These are phyloP conservation scores for Drosophila villosipedis DNA, from an alignment of 2,888 invertebrate species.

Conservation along the genomic window DNA sequence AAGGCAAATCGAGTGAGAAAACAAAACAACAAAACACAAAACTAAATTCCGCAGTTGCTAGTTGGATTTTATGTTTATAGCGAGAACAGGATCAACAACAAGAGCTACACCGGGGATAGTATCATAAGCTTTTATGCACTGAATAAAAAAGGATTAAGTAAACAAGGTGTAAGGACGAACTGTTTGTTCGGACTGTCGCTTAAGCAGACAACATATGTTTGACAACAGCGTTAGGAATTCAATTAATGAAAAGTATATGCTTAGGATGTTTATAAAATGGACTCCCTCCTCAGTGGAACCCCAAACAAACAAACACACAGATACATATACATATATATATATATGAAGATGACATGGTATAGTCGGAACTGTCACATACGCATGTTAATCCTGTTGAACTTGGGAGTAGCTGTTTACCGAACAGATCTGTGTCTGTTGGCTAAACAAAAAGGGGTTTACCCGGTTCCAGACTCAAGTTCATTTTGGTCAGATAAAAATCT, in stretches of 20 bases:
- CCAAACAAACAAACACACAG: constrained; percentile 42
- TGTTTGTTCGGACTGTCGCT: background rate
- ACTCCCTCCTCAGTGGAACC: constrained; percentile 15
- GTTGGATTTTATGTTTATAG: constrained; percentile 59
- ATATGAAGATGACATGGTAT: background rate
- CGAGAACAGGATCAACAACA: constrained; percentile 8
- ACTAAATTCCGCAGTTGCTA: constrained; percentile 49
- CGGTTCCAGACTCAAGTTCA: background rate
- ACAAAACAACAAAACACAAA: constrained; percentile 32
- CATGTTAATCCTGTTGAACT: constrained; percentile 38
- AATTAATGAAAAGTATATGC: constrained; percentile 64
- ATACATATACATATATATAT: background rate
- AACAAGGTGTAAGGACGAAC: constrained; percentile 46
- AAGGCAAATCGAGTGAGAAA: constrained; percentile 32
- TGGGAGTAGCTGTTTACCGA: constrained; percentile 9
- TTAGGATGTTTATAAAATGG: constrained; percentile 23
- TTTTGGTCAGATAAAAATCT: background rate
- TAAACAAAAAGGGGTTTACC: background rate
- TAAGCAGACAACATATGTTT: constrained; percentile 8
- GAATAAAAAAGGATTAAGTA: constrained; percentile 53
- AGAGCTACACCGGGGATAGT: constrained; percentile 4
- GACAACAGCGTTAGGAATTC: constrained; percentile 51
- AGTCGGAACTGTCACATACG: background rate
- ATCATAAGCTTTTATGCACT: constrained; percentile 67
- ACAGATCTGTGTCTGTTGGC: background rate